These are phyloP conservation scores for Heterotis niloticus DNA, from an alignment of 2,113 vertebrate genomes.

Conservation along the genomic window DNA sequence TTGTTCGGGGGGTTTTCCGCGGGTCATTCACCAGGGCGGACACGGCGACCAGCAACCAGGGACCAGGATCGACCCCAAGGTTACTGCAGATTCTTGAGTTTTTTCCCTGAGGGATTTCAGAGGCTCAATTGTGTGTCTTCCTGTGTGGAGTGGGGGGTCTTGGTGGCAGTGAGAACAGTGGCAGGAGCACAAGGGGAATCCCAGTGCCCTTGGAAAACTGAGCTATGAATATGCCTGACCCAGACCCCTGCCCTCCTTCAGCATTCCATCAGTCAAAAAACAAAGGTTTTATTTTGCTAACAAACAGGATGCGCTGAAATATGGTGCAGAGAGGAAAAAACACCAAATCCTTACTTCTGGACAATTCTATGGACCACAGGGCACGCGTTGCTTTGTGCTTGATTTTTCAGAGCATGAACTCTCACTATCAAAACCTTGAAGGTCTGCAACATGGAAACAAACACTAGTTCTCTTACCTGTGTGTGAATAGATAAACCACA, in stretches of 20 bases:
- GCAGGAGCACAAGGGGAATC: slow-evolving; percentile 18
- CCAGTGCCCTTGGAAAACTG: slow-evolving; percentile 49
- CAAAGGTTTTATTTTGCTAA: slow-evolving; percentile 50
- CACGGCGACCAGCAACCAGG: background rate
- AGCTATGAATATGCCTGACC: slow-evolving; percentile 51
- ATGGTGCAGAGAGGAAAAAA: slow-evolving; percentile 41
- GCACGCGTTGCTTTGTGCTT: background rate
- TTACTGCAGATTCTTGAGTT: background rate
- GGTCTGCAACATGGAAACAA: background rate
- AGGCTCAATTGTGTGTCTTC: slow-evolving; percentile 60
- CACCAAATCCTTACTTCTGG: slow-evolving; percentile 55
- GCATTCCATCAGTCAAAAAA: slow-evolving; percentile 42
- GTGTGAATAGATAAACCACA: slow-evolving; percentile 96
- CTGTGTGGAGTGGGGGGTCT: slow-evolving; percentile 40
- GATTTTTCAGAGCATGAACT: background rate
- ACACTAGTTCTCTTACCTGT: slow-evolving; percentile 71
- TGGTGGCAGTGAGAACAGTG: slow-evolving; percentile 28
- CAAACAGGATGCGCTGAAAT: slow-evolving; percentile 60
- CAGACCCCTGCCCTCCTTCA: slow-evolving; percentile 30
- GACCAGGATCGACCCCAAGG: background rate
- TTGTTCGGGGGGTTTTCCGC: background rate
- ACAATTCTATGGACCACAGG: slow-evolving; percentile 27
- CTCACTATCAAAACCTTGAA: no score
- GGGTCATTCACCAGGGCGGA: background rate
- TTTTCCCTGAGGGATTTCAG: slow-evolving; percentile 35